Base-by-base conservation (phyloP, 2,113 vertebrate genomes). In the Etheostoma spectabile region DNA sequence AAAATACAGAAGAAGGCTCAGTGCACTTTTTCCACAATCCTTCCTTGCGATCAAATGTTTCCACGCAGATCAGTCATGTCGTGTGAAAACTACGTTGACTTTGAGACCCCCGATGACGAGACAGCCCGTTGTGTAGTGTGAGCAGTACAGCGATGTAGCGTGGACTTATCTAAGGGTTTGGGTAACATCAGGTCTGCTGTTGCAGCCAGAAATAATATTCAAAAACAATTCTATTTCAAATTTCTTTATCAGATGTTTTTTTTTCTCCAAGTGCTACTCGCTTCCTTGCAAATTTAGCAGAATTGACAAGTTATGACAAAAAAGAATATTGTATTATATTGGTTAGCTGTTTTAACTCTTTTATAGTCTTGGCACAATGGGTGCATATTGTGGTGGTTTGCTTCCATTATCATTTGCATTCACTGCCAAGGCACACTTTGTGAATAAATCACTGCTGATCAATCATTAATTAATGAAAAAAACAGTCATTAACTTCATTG, bases 381-480 rank as follows among this genome's bases (percentile, higher is more conserved):
- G n/a, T 8, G 6, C 46, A 51, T 1, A 15, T n/a, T 48, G 62
- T 16, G 8, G 4, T 75, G 22, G 2, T 42, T 35, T 68, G 22
- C 2, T 77, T 52, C 1, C 5, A 8, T 52, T 35, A 35, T 33
- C 6, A 19, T 22, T 21, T 27, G 8, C 14, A 15, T 15, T 57
- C 8, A 18, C 2, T 65, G 42, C 42, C 22, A 66, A 6, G 1
- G 16, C 21, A 30, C 16, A 64, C 15, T 24, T 79, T 82, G 15
- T 38, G 14, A 82, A 62, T 85, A n/a, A 64, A 48, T 63, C 18
- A 56, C 12, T 2, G 14, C n/a, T 22, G 24, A 57, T 77, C 62
- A 84, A 22, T 62, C 65, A 22, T 51, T 27, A 51, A 64, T 48
- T 12, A 30, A 30, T 52, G 61, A 66, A 72, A 72, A 33, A 60